These are phyloP conservation scores for Bovichtus variegatus DNA, from an alignment of 2,797 vertebrate species.

Conservation along the genomic window DNA sequence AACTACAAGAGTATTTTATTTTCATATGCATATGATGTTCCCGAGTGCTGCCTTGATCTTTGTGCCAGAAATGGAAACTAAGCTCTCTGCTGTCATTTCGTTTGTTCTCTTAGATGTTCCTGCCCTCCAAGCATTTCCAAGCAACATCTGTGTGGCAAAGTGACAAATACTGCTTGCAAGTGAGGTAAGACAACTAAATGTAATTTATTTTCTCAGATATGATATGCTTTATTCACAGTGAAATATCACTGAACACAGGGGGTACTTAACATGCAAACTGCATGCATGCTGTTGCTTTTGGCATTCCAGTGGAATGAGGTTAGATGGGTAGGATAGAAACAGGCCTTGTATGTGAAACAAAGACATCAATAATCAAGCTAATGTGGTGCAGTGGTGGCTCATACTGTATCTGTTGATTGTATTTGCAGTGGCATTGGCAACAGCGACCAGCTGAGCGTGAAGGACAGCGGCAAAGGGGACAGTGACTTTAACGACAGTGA, in stretches of 20 bases:
- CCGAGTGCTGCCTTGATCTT: constrained; percentile 64
- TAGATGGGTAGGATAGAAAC: constrained; percentile 39
- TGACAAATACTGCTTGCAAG: constrained; percentile 83
- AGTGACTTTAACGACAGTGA: constrained; percentile 88
- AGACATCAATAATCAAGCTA: constrained; percentile 81
- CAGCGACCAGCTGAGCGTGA: constrained; percentile 86
- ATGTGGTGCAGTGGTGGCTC: constrained; percentile 66
- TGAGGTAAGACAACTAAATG: constrained; percentile 81
- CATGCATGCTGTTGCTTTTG: constrained; percentile 44
- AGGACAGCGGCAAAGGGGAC: constrained; percentile 89
- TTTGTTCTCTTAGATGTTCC: constrained; percentile 82
- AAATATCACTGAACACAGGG: constrained; percentile 31
- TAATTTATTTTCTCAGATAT: constrained; percentile 38
- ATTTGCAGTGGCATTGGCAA: constrained; percentile 80
- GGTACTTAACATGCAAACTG: constrained; percentile 51
- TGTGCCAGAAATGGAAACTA: constrained; percentile 75
- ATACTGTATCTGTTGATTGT: constrained; percentile 74
- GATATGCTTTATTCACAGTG: constrained; percentile 42
- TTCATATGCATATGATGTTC: constrained; percentile 65
- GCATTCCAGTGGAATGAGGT: constrained; percentile 58
- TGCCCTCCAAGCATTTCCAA: constrained; percentile 82
- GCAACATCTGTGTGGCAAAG: constrained; percentile 77
- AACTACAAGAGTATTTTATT: constrained; percentile 37
- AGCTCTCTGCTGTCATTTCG: constrained; percentile 69
- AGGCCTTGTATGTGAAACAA: constrained; percentile 34